Evolutionary conservation across 2,888 invertebrate genomes (phyloP), one percentile per base, ranked within the genome.

Genomic region (Eudemis profundana): DNA sequence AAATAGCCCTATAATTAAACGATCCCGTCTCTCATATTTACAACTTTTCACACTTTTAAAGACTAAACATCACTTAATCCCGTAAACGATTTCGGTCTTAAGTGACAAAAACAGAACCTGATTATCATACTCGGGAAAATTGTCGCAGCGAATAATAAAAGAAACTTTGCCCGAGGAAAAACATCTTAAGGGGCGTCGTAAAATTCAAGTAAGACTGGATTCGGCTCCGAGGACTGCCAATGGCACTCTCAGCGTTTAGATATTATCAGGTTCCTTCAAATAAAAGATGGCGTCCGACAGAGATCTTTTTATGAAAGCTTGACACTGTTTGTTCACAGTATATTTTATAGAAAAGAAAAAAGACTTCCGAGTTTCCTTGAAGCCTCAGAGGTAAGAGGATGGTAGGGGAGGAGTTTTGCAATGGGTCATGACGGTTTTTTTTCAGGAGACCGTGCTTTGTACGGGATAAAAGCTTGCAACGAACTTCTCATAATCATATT

Each of bases 161-260:
- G 14, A 50, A 53, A 46, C 53, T 61, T 53, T 10, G 36, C 51
- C 42, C 29, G 29, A n/a, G 46, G 46, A 46, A 53, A 61, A 61
- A 61, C 61, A 61, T 61, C 51, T 44, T 36, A 61, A 44, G 50
- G 33, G 19, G 44, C 40, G 50, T 61, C 53, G 51, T 61, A 53
- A 51, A 61, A 46, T 46, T 44, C 15, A 53, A 61, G 61, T 61
- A 23, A 61, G 53, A 46, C 33, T 42, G 29, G 47, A 36, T n/a
- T 36, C 19, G 42, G 21, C 21, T 36, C 51, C 19, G 12, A 14
- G 14, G 40, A 21, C 46, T 14, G 19, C 42, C 44, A 8, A 27
- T 27, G 21, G 46, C 57, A 23, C 57, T 46, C 21, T 47, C 33
- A 36, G 36, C 46, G 4, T 44, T 56, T 47, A 57, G 57, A 57